phyloP scores from a whole-genome alignment of 2,888 invertebrate genomes.

The Archaeoteleia sp. region DNA sequence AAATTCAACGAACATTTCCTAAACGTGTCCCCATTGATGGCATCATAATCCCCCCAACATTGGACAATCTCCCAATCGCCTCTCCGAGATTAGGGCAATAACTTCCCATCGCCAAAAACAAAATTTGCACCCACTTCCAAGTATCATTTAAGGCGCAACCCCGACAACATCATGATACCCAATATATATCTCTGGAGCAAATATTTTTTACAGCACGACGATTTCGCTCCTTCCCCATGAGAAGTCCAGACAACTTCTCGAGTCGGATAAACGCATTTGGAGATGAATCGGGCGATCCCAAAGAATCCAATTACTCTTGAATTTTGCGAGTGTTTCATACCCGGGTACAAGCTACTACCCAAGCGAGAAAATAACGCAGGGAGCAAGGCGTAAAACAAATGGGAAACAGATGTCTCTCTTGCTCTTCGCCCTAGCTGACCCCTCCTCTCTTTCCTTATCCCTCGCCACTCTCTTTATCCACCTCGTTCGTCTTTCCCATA shows the following conservation, averaged over 20 bases:
- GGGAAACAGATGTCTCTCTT: conserved; percentile 58
- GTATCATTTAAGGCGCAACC: too few species aligned
- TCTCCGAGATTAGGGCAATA: too few species aligned
- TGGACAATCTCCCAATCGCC: too few species aligned
- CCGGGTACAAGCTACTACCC: conserved; percentile 16
- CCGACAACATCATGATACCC: too few species aligned
- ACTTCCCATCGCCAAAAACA: too few species aligned
- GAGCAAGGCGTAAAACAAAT: conserved; percentile 58
- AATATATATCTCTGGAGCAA: too few species aligned
- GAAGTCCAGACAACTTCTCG: conserved; percentile 18
- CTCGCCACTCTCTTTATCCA: conserved; percentile 42
- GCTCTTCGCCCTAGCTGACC: conserved; percentile 54
- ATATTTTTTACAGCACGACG: too few species aligned
- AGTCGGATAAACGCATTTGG: conserved; percentile 27
- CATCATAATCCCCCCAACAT: too few species aligned
- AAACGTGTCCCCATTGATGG: too few species aligned
- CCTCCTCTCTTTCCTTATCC: conserved; percentile 47
- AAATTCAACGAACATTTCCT: too few species aligned
- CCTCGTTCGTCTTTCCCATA: conserved; percentile 24
- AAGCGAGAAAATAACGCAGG: conserved; percentile 50
- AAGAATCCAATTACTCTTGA: conserved; percentile 42
- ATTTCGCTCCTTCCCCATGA: too few species aligned
- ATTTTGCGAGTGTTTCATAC: conserved; percentile 20
- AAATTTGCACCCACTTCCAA: too few species aligned
- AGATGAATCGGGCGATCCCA: conserved; percentile 29